Evolutionary conservation across 2,113 vertebrate species (phyloP), one percentile per base, ranked within the genome.

Genomic region (Spea bombifrons): DNA sequence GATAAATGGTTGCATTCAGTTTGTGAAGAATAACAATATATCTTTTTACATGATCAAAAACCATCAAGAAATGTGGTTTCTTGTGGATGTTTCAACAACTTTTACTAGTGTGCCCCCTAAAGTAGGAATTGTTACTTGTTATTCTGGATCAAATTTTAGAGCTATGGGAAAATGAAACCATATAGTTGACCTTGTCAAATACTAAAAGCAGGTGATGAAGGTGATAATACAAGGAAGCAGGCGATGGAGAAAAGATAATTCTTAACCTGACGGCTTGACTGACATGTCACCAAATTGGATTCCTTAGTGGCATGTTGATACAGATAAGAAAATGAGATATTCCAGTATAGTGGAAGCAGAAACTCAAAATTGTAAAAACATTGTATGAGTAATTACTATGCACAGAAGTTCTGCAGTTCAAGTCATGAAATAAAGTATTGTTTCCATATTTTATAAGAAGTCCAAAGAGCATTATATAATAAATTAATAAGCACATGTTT

Each of bases 201-300:
- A 46, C 49, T 79, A 59, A 73, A 73, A 66, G 76, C 61, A 73
- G 76, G 71, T 73, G 76, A 73, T 65, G 71, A 43, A 48, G 48
- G 49, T 79, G 76, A 79, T 79, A 79, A 79, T 72, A 30, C 63
- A 79, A 70, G 76, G 64, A 79, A 73, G 70, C 76, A 66, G 15
- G 61, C 8, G 75, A 71, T 66, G 71, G 17, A 73, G 69, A 47
- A 66, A 61, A 65, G 71, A 73, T 73, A 66, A 73, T 50, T 73
- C 69, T 78, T 72, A 65, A 71, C 55, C 72, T 79, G 47, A 68
- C 43, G 67, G 74, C 74, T 76, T 76, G 76, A 79, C 76, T 79
- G 76, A 79, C 76, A 66, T 79, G 76, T 70, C 70, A 79, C 76
- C 9, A 79, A 79, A 79, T 79, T 79, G 76, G 70, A 79, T 79